Conservation (phyloP, 2,113 vertebrate genomes). For the Suricata suricatta region DNA sequence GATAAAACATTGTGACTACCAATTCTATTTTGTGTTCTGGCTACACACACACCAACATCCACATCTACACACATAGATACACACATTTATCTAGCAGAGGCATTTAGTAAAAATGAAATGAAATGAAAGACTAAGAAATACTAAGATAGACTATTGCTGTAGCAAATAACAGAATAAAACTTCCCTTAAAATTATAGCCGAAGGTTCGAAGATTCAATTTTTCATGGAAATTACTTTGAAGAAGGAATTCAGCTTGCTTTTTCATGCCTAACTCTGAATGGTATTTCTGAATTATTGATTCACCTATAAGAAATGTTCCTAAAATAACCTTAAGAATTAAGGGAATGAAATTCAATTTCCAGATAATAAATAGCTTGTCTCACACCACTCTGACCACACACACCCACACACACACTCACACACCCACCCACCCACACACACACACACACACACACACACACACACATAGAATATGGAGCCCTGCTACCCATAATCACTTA, state of each 20-base stretch:
- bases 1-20: not conserved
- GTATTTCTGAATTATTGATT: slow-evolving; percentile 19
- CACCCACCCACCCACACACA: no score
- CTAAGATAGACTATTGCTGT: not conserved
- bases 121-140: not conserved
- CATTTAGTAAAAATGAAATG: not conserved
- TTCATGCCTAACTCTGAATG: not conserved
- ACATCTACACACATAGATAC: not conserved
- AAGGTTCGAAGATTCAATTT: not conserved
- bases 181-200: not conserved
- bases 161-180: not conserved
- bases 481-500: slow-evolving; percentile 54
- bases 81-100: rapidly evolving
- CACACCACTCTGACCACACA: not conserved
- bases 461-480: not conserved
- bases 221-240: slow-evolving; percentile 10
- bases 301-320: not conserved
- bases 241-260: not conserved
- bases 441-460: not conserved
- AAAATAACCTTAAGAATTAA: slow-evolving; percentile 35
- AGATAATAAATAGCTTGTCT: not conserved
- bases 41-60: no score
- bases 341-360: not conserved
- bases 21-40: not conserved
- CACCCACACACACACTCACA: not conserved